phyloP scores from a whole-genome alignment of 30 jellyfish, hydroid and myxozoan genomes.

The Calvadosia cruxmelitensis region DNA sequence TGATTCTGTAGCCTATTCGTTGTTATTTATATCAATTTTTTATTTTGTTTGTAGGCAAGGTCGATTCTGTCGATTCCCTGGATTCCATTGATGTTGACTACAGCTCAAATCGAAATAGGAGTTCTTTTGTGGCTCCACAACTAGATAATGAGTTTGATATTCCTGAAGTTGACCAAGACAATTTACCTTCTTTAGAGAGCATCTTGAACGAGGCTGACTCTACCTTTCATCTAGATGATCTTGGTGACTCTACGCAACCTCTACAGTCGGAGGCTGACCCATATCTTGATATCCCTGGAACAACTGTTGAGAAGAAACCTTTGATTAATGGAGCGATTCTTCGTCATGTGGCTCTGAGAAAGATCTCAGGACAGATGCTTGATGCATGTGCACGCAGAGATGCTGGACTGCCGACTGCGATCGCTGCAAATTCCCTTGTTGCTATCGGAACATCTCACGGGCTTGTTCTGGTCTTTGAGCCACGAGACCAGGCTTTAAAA shows the following conservation, averaged over 20 bases:
- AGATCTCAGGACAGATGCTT: constrained; percentile 80
- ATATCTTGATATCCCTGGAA: not conserved
- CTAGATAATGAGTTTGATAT: constrained; percentile 46
- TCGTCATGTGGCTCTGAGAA: constrained; percentile 87
- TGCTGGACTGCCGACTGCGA: constrained; percentile 97
- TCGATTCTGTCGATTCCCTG: constrained; percentile 52
- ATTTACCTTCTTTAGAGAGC: constrained; percentile 82
- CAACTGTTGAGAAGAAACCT: constrained; percentile 15
- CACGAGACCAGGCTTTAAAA: constrained; percentile 89
- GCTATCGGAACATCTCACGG: constrained; percentile 99
- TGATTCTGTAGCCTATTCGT: too few relatives aligned
- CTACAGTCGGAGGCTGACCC: not conserved
- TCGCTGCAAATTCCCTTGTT: constrained; percentile 77
- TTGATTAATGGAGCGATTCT: constrained; percentile 74
- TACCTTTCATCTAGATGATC: constrained; percentile 39
- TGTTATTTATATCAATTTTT: too few relatives aligned
- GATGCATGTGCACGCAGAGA: constrained; percentile 96
- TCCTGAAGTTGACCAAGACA: constrained; percentile 64
- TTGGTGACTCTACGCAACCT: not conserved
- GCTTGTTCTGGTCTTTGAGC: constrained; percentile 85
- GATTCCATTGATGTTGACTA: constrained; percentile 67
- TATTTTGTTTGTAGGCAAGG: constrained; percentile 11
- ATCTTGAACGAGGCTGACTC: constrained; percentile 72
- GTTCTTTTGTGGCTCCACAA: constrained; percentile 33
- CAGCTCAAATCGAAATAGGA: constrained; percentile 24